Base-by-base conservation (phyloP, 2,113 vertebrate genomes). In the Perca schrenkii region DNA sequence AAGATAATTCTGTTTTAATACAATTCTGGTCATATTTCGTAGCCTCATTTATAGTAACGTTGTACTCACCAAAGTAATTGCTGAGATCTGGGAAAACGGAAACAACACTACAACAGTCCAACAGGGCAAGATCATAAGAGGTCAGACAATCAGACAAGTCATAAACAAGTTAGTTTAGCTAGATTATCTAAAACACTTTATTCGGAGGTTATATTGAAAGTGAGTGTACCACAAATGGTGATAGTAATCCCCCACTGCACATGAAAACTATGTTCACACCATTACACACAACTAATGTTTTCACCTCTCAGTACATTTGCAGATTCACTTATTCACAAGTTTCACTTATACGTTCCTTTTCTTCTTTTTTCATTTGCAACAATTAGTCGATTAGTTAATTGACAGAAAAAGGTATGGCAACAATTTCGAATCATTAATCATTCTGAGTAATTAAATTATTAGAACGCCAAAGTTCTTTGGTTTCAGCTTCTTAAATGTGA, bases 61-160 rank as follows among this genome's bases (percentile, higher is more conserved):
- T 70, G 65, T 70, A 49, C 65, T 82, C 56, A 62, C 8, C 22
- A 68, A 47, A 52, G 52, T 25, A 16, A 43, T 8, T 4, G n/a
- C 74, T 47, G 69, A 68, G 21, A 58, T 36, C 8, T 67, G 28
- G 17, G n/a, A 49, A 28, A 1, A 56, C 0, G 2, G 21, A 3
- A 58, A n/a, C 22, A 60, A 16, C 1, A 2, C 14, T 25, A 16
- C 10, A 19, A 22, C 14, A n/a, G 19, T 66, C 56, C 46, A 74
- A 40, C 22, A 52, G 17, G 58, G 36, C 2, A 43, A 62, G n/a
- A 49, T 57, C 31, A 19, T 4, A 34, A 40, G 15, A 28, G n/a
- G 15, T 53, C n/a, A 16, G 25, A 47, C 19, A 16, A 14, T 36
- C 8, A n/a, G 65, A 13, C 25, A 40, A 25, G 13, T 17, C 40